These are phyloP conservation scores for Acanthosepion lycidas DNA, from an alignment of 2,888 invertebrate genomes.

Conservation along the genomic window DNA sequence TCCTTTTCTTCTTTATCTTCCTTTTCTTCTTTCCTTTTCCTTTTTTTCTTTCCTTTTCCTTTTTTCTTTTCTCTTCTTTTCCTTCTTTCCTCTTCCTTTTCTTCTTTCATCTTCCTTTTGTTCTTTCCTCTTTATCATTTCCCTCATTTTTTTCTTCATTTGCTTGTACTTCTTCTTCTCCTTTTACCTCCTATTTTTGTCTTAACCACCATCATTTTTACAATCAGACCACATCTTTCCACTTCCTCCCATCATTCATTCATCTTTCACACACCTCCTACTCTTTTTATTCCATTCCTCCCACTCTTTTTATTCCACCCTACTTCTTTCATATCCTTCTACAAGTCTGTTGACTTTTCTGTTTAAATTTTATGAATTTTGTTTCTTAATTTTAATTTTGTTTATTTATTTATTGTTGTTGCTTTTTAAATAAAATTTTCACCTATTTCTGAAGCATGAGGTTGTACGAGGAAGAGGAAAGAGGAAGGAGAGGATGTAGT, in stretches of 20 bases:
- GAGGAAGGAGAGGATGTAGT: not conserved
- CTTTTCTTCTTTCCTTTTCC: not conserved
- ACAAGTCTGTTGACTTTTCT: not conserved
- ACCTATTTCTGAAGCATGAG: not conserved
- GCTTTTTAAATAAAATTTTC: not conserved
- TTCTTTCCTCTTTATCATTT: too few species aligned
- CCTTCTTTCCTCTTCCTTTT: too few species aligned
- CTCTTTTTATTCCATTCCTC: too few species aligned
- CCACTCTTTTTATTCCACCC: too few species aligned
- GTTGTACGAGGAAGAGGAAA: not conserved
- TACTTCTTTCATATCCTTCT: not conserved
- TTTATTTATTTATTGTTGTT: not conserved
- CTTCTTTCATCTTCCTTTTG: too few species aligned
- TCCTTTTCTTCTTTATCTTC: not conserved
- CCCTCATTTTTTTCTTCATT: too few species aligned
- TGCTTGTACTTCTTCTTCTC: too few species aligned
- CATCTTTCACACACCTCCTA: too few species aligned
- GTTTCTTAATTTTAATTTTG: not conserved
- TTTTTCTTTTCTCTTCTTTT: not conserved
- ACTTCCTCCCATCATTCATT: too few species aligned
- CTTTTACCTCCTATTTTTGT: too few species aligned
- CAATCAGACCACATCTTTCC: too few species aligned
- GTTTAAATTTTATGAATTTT: not conserved
- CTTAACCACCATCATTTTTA: too few species aligned
- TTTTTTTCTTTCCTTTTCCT: not conserved